phyloP scores from a whole-genome alignment of 1,140 invertebrate genomes.

The Drosophila azteca region DNA sequence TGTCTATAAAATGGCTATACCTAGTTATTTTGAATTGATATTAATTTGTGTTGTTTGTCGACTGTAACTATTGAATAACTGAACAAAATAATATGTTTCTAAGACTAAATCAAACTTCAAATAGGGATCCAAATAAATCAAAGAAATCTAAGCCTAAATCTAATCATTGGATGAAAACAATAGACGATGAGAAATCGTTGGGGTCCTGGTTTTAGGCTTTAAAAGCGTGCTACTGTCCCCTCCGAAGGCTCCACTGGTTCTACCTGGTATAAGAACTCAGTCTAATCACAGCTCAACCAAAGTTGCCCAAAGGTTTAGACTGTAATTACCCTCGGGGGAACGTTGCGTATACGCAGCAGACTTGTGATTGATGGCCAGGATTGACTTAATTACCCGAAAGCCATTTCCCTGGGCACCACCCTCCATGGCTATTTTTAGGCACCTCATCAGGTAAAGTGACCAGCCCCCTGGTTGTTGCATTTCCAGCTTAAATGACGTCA shows the following conservation, averaged over 20 bases:
- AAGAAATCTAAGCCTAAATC: slow-evolving; percentile 23
- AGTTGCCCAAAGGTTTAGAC: background rate
- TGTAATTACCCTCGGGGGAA: slow-evolving; percentile 25
- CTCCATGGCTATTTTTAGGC: slow-evolving; percentile 52
- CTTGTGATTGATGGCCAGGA: slow-evolving; percentile 62
- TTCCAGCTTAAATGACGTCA: slow-evolving; percentile 40
- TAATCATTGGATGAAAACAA: background rate
- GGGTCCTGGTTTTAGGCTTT: too few species aligned
- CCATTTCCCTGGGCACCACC: slow-evolving; percentile 13
- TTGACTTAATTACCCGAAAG: slow-evolving; percentile 52
- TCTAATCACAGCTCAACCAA: too few species aligned
- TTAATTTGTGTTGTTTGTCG: too few species aligned
- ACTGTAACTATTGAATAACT: background rate
- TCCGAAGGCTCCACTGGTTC: too few species aligned
- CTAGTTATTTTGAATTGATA: too few species aligned
- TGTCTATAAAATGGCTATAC: too few species aligned
- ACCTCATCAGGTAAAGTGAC: slow-evolving; percentile 34
- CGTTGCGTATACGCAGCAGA: slow-evolving; percentile 37
- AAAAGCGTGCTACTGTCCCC: too few species aligned
- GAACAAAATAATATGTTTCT: slow-evolving; percentile 11
- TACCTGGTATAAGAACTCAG: too few species aligned
- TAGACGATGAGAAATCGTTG: too few species aligned
- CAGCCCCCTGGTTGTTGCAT: slow-evolving; percentile 11
- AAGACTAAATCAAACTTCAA: slow-evolving; percentile 14
- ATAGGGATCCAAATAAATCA: slow-evolving; percentile 27